These are phyloP conservation scores for Centrocercus urophasianus DNA, from an alignment of 2,113 vertebrate species.

Conservation along the genomic window DNA sequence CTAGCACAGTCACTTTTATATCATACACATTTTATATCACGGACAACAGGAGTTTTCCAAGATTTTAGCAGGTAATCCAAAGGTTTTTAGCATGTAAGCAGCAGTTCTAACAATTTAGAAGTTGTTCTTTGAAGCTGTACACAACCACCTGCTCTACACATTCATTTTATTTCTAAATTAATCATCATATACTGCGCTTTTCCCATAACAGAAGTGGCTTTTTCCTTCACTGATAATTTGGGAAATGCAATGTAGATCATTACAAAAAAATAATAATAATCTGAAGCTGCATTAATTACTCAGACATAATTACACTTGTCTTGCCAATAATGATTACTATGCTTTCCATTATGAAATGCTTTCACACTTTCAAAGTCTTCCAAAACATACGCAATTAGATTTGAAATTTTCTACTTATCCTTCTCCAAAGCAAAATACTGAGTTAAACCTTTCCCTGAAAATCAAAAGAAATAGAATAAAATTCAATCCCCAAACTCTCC, in stretches of 20 bases:
- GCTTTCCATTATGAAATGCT: neutral
- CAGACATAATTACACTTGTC: neutral
- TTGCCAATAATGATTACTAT: neutral
- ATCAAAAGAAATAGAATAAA: neutral
- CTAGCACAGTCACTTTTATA: neutral
- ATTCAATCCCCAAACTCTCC: neutral
- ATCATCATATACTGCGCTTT: neutral
- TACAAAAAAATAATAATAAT: neutral
- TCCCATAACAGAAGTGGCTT: constrained; percentile 19
- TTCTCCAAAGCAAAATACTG: neutral
- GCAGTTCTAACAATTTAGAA: neutral
- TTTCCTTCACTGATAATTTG: neutral
- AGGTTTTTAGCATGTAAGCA: neutral
- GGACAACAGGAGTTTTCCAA: neutral
- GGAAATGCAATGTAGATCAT: neutral
- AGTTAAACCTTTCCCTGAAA: neutral
- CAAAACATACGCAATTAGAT: neutral
- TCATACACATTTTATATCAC: neutral
- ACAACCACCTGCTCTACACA: neutral
- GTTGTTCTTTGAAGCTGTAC: neutral
- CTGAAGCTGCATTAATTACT: constrained; percentile 19
- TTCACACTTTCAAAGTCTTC: neutral
- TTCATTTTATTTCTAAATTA: neutral
- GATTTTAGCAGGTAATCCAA: constrained; percentile 17
- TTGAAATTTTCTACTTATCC: neutral